These are phyloP conservation scores for Lampris incognitus DNA, from an alignment of 2,113 vertebrate genomes.

Conservation along the genomic window DNA sequence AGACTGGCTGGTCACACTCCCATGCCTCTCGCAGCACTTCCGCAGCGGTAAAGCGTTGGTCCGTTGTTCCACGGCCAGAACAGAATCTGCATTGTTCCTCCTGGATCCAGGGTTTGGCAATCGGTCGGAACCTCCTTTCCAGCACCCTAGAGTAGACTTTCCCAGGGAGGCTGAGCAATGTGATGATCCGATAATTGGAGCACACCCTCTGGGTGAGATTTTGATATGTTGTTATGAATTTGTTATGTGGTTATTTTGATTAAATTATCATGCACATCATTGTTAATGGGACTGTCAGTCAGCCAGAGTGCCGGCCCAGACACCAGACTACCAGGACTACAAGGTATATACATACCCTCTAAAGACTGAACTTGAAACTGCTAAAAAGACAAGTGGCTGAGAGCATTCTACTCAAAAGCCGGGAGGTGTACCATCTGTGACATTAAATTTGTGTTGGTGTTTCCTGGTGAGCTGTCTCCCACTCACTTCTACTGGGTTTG, in stretches of 20 bases:
- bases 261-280: constrained; percentile 32
- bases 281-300: constrained; percentile 81
- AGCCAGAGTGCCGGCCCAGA: constrained; percentile 68
- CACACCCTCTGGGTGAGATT: too few relatives aligned
- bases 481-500: constrained; percentile 33
- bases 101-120: too few relatives aligned
- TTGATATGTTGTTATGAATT: too few relatives aligned
- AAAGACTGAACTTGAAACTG: constrained; percentile 48
- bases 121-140: too few relatives aligned
- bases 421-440: constrained; percentile 45
- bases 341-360: constrained; percentile 39
- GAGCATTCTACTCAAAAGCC: constrained; percentile 50
- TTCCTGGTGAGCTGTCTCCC: constrained; percentile 30
- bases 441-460: constrained; percentile 41
- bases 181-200: too few relatives aligned
- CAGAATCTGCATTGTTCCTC: too few relatives aligned
- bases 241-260: background rate
- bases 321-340: constrained; percentile 66
- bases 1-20: too few relatives aligned
- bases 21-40: too few relatives aligned
- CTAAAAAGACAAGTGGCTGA: constrained; percentile 61
- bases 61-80: too few relatives aligned
- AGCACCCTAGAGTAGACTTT: too few relatives aligned
- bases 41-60: too few relatives aligned
- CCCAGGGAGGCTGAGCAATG: too few relatives aligned